These are phyloP conservation scores for Pseudorasbora parva DNA, from an alignment of 2,113 vertebrate species.

Conservation along the genomic window DNA sequence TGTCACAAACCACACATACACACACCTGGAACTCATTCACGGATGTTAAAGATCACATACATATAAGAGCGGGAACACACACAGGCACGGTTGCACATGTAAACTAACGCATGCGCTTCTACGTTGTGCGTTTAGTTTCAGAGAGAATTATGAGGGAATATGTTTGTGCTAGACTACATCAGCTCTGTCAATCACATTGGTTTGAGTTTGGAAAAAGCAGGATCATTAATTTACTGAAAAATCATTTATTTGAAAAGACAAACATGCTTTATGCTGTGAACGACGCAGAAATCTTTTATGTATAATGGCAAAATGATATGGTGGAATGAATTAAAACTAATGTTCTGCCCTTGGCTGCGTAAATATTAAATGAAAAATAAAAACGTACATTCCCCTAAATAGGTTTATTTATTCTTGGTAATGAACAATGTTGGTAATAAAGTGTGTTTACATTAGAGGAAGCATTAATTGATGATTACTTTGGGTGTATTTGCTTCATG, in stretches of 20 bases:
- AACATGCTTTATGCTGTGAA: not conserved
- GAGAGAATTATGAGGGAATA: constrained; percentile 12
- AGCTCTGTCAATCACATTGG: constrained; percentile 13
- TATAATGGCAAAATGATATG: not conserved
- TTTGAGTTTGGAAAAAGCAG: not conserved
- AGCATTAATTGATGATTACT: constrained; percentile 41
- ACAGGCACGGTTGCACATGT: constrained; percentile 14
- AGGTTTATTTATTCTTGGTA: constrained; percentile 50
- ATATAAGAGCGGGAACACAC: constrained; percentile 12
- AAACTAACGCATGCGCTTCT: not conserved
- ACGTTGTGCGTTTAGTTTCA: not conserved
- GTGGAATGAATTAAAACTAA: constrained; percentile 38
- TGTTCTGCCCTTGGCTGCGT: constrained; percentile 31
- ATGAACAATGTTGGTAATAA: constrained; percentile 31
- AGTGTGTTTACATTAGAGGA: constrained; percentile 37
- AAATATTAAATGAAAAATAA: constrained; percentile 26
- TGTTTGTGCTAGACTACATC: constrained; percentile 17
- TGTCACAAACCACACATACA: constrained; percentile 27
- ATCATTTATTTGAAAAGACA: not conserved
- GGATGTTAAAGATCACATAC: constrained; percentile 32
- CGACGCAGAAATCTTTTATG: not conserved
- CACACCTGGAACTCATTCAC: constrained; percentile 32
- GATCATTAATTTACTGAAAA: constrained; percentile 24
- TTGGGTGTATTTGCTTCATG: constrained; percentile 22
- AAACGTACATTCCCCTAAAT: constrained; percentile 25